Conservation (phyloP, 2,888 invertebrate genomes). For the Oscheius myriophilus region DNA sequence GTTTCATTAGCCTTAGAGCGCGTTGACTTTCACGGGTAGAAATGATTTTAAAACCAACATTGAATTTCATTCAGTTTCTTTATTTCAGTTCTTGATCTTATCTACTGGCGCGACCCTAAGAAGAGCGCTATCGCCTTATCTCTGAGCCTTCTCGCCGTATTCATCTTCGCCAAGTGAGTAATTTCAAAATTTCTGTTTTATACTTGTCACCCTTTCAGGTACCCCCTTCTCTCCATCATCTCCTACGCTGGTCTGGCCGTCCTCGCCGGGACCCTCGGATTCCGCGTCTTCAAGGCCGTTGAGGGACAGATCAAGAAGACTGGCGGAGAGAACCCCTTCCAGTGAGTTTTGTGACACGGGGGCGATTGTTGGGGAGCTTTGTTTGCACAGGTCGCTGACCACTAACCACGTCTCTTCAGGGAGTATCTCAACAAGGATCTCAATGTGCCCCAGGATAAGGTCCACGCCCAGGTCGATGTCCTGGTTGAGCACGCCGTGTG, state of each 20-base stretch:
- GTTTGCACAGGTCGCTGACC: background rate
- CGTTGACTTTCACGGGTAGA: too few species aligned
- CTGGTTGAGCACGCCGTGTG: conserved; percentile 88
- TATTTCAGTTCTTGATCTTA: conserved; percentile 75
- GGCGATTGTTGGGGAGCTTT: background rate
- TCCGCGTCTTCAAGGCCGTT: conserved; percentile 76
- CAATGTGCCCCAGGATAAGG: conserved; percentile 88
- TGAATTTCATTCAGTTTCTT: background rate
- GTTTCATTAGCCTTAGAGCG: too few species aligned
- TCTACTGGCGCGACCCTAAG: conserved; percentile 96
- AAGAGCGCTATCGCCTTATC: conserved; percentile 93
- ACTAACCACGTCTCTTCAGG: conserved; percentile 52
- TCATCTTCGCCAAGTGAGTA: conserved; percentile 84
- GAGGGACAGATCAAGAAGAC: conserved; percentile 79
- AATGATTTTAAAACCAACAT: too few species aligned
- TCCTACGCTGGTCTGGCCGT: conserved; percentile 88
- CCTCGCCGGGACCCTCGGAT: conserved; percentile 87
- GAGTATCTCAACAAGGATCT: conserved; percentile 85
- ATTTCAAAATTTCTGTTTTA: background rate
- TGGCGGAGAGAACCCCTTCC: conserved; percentile 96
- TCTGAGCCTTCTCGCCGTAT: conserved; percentile 85
- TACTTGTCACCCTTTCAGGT: conserved; percentile 33
- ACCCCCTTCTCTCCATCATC: conserved; percentile 77
- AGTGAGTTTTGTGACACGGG: conserved; percentile 77
- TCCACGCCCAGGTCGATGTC: conserved; percentile 86